Evolutionary conservation across 1,140 invertebrate species (phyloP).

Genomic region (Drosophila navojoa): DNA sequence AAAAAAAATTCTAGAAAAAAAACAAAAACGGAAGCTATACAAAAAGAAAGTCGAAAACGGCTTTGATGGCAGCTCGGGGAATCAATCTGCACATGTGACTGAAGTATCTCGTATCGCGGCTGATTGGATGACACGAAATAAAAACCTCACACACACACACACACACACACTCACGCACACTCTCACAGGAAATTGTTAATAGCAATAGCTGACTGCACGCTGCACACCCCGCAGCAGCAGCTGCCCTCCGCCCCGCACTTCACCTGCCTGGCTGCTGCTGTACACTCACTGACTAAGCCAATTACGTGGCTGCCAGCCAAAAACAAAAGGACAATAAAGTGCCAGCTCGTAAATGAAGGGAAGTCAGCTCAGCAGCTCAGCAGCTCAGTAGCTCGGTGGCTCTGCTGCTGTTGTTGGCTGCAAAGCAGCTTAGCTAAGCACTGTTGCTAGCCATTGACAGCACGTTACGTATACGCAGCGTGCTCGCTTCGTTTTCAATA

Average conservation of each 20-base stretch:
- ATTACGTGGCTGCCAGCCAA: conserved; percentile 56
- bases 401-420: conserved; percentile 14
- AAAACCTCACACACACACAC: conserved; percentile 55
- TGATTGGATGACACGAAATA: conserved; percentile 74
- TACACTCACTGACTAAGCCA: conserved; percentile 51
- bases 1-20: too few relatives aligned
- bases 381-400: conserved; percentile 12
- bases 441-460: conserved; percentile 31
- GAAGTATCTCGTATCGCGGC: conserved; percentile 28
- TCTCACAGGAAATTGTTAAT: conserved; percentile 55
- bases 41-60: conserved; percentile 26
- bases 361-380: conserved; percentile 21
- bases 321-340: conserved; percentile 76
- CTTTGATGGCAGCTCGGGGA: conserved; percentile 71
- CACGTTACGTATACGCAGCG: conserved; percentile 54
- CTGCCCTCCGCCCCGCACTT: not conserved
- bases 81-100: conserved; percentile 65
- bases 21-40: not conserved
- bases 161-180: conserved; percentile 1
- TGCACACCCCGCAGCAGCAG: conserved; percentile 8
- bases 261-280: not conserved
- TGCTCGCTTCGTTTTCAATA: conserved; percentile 60
- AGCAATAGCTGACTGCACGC: conserved; percentile 29
- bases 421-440: conserved; percentile 62
- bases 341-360: conserved; percentile 62